Base-by-base conservation (phyloP, 2,797 vertebrate genomes). In the Ptychadena robeensis region DNA sequence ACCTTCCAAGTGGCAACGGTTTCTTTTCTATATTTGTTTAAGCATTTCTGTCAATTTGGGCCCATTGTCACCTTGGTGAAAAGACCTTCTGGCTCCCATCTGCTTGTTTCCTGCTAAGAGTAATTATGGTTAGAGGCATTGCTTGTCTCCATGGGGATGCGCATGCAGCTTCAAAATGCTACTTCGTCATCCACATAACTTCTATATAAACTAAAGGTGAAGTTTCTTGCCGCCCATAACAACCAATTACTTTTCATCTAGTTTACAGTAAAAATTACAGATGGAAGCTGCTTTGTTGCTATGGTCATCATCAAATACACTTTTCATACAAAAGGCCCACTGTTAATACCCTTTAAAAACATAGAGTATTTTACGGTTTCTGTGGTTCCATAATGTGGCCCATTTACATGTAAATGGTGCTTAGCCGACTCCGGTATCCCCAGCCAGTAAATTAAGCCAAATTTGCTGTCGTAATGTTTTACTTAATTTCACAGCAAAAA, bases 401-500 rank as follows among this genome's bases (percentile, higher is more conserved):
- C 18, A 22, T 53, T 53, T 53, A 53, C 15, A 53, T 53, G 18
- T 53, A 53, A 53, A 53, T 53, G 18, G 44, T 53, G 18, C 44
- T 22, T 53, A n/a, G 44, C 8, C 4, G 6, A 53, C 7, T 63
- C 10, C 25, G 64, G 59, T 70, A 31, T 63, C 22, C n/a, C 11
- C n/a, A 44, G 67, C 78, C 78, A 80, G 18, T 28, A 63, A 73
- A 10, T 10, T 30, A 4, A 70, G 73, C 81, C 73, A 77, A 37
- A 69, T 57, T 15, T 10, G 22, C 69, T 74, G 78, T 64, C 69
- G 64, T 75, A 75, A 75, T 82, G 48, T 63, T 65, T 57, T 14
- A 48, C 35, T 75, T 82, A 15, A 72, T 28, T 59, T 65, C 27
- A 34, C 22, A 38, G 9, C 30, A 82, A 71, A 81, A 69, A 82